Evolutionary conservation across 2,888 invertebrate genomes (phyloP), one percentile per base, ranked within the genome.

Genomic region (Agrochola macilenta): DNA sequence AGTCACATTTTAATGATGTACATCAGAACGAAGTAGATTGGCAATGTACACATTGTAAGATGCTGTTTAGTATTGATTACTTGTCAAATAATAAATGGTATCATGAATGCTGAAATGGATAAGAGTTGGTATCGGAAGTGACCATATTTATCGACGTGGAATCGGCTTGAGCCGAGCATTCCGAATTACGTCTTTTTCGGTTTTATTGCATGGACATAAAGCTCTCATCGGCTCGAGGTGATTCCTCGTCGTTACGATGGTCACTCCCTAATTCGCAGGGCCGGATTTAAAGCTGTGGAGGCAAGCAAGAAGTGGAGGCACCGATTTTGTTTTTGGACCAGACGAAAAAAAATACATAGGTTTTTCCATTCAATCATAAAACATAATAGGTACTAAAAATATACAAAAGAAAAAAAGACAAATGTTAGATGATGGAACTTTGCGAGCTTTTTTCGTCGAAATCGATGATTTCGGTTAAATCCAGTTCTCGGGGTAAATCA

Each of bases 21-120:
- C 95, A 95, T 77, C 72, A 79, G 0, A 71, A 87, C 0, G 95
- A 95, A 63, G 89, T 89, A 0, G 91, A 93, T 26, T 94, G 93
- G 92, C 82, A 82, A 2, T 95, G 95, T 49, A 83, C 81, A 0
- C 87, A 92, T 46, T 95, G 95, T 64, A 81, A 87, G 0, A 71
- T 76, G n/a, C 26, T 11, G 0, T 91, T 93, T 23, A 61, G 82
- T 2, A 88, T 92, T 78, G 68, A 83, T 0, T 54, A 73, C 4
- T 81, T 95, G 4, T 82, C 92, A 0, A 68, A 80, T 1, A 87
- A 79, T 1, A 86, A 85, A 57, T 95, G 94, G 94, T 49, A 35
- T 8, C 95, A 95, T 80, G 76, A 77, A 11, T 94, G 94, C 79
- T 89, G 63, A 77, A 26, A 54, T 68, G 9, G 35, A 35, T 69